Evolutionary conservation across 2,888 invertebrate genomes (phyloP), one percentile per base, ranked within the genome.

Genomic region (Megaustenia siamemsis): DNA sequence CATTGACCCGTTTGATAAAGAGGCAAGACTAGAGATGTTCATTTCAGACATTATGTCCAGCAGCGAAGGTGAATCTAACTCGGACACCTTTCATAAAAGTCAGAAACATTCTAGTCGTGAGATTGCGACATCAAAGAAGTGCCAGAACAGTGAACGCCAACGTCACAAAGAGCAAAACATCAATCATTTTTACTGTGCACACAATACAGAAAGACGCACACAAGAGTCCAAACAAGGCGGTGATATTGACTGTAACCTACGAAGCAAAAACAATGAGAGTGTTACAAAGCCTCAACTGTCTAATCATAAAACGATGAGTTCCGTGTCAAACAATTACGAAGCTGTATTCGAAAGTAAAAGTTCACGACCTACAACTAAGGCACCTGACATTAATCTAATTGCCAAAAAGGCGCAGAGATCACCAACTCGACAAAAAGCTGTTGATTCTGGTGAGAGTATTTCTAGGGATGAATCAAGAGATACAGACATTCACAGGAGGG

Each of bases 21-120:
- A 84, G 28, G 80, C 86, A 0, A 66, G 56, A 53, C 85, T 86
- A 24, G 82, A 84, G 63, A 78, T 84, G 35, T 86, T 86, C 35
- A 63, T 86, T 18, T 83, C 86, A 21, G 86, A 87, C 45, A 73
- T 63, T 21, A 49, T 82, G 38, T 82, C 84, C 28, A 82, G 18
- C 8, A 84, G 77, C 24, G 81, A 77, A 8, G 60, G 45, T 32
- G 80, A 76, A 49, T 71, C 35, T 3, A 69, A 40, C 21, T 76
- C 49, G 4, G 71, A 60, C 28, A 24, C 60, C 10, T 76, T 63
- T 35, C 35, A 73, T 1, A 43, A 28, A 24, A 77, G 78, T 38
- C 77, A 82, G 32, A 77, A 45, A 21, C 77, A 77, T n/a, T n/a
- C n/a, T n/a, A n/a, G 24, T 82, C 82, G 15, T 78, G 69, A 21